These are phyloP conservation scores for Anolis carolinensis DNA, from an alignment of 2,113 vertebrate species.

Conservation along the genomic window DNA sequence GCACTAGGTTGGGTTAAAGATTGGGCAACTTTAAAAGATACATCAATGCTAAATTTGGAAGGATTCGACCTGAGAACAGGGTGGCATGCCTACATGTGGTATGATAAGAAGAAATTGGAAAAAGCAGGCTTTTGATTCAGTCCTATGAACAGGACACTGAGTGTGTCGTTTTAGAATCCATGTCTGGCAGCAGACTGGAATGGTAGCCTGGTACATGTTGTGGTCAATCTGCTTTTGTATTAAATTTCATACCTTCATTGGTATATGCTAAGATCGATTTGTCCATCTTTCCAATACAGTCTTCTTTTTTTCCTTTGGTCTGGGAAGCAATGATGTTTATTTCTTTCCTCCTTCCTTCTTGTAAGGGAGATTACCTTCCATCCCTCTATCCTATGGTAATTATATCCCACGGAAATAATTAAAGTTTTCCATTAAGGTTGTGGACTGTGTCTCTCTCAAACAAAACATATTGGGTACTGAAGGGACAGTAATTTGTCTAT, in stretches of 20 bases:
- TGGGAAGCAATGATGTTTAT: background rate
- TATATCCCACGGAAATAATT: background rate
- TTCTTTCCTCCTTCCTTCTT: background rate
- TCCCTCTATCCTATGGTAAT: background rate
- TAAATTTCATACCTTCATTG: background rate
- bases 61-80: too few species aligned
- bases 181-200: background rate
- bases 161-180: background rate
- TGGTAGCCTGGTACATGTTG: background rate
- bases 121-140: background rate
- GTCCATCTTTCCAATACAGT: too few species aligned
- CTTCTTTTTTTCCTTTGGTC: background rate
- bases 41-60: too few species aligned
- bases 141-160: background rate
- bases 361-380: background rate
- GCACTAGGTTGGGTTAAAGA: too few species aligned
- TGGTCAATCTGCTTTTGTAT: background rate
- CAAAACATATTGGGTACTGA: background rate
- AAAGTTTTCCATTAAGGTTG: background rate
- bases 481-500: background rate
- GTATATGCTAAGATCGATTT: background rate
- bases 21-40: too few species aligned
- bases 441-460: background rate
- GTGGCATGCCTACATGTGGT: too few species aligned
- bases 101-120: too few species aligned